These are phyloP conservation scores for Agrilus mali DNA, from an alignment of 2,888 invertebrate genomes.

Conservation along the genomic window DNA sequence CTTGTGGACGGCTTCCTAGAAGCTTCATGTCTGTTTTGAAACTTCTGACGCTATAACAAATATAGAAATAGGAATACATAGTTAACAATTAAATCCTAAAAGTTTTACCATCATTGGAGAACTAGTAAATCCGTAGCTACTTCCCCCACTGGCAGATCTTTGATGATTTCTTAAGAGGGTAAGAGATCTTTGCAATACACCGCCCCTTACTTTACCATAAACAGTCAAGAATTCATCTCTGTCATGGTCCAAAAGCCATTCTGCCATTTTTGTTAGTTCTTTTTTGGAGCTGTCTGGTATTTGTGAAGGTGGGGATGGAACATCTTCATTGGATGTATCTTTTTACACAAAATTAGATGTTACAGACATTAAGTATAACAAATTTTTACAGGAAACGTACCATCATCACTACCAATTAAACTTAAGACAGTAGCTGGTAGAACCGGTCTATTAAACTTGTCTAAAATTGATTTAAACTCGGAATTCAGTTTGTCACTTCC, in stretches of 20 bases:
- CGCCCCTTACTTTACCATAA: slow-evolving; percentile 63
- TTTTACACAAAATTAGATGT: slow-evolving; percentile 15
- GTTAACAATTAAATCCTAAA: slow-evolving; percentile 3
- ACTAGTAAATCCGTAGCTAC: slow-evolving; percentile 45
- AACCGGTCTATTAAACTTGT: slow-evolving; percentile 74
- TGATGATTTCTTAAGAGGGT: slow-evolving; percentile 70
- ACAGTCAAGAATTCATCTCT: slow-evolving; percentile 62
- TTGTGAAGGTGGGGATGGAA: slow-evolving; percentile 48
- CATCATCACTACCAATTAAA: slow-evolving; percentile 76
- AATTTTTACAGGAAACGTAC: slow-evolving; percentile 31
- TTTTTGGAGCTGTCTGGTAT: slow-evolving; percentile 56
- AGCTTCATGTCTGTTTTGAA: slow-evolving; percentile 60
- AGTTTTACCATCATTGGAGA: slow-evolving; percentile 49
- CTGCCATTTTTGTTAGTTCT: slow-evolving; percentile 66
- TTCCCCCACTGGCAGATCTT: slow-evolving; percentile 62
- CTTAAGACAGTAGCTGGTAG: slow-evolving; percentile 81
- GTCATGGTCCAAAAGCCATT: slow-evolving; percentile 72
- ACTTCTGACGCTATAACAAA: slow-evolving; percentile 48
- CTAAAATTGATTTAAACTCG: slow-evolving; percentile 78
- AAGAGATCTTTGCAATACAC: slow-evolving; percentile 62
- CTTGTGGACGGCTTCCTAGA: slow-evolving; percentile 66
- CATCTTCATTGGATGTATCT: slow-evolving; percentile 37
- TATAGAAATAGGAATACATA: slow-evolving; percentile 3
- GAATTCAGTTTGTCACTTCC: slow-evolving; percentile 77
- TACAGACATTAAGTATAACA: slow-evolving; percentile 7